Base-by-base conservation (phyloP, 2,888 invertebrate genomes). In the Electrophaes corylata region DNA sequence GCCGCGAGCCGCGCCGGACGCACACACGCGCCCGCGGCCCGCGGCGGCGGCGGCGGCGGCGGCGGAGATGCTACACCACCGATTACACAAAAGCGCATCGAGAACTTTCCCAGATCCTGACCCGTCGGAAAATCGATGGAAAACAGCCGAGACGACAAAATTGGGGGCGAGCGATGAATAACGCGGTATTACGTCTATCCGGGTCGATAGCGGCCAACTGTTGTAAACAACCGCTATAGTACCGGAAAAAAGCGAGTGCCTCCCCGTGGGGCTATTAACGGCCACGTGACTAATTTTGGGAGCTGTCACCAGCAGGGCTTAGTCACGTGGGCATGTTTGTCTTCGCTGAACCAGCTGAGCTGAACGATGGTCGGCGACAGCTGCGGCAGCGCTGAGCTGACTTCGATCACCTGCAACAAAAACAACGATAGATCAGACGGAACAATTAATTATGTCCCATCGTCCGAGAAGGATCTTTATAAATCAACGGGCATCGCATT, bases 241-340 rank as follows among this genome's bases (percentile, higher is more conserved):
- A 78, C 75, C 75, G 83, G 83, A 78, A 87, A 86, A 87, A 88
- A 83, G 76, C 72, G 78, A 79, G 73, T 73, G 75, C 76, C 72
- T 74, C 81, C 85, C 82, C 82, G 81, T 69, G 78, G 78, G 79
- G 83, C 88, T 84, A 87, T 88, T 88, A 88, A 74, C 79, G 77
- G 88, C 84, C 91, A 91, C 91, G 91, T 90, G 91, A 89, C 90
- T 88, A 84, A 91, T 91, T 91, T 89, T 71, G 84, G 83, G 83
- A 87, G 84, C 92, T 91, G 92, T 92, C 92, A 91, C 75, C 69
- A 67, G 72, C 92, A 92, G 87, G 59, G 70, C 62, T 67, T 62
- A 69, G 71, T 78, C 87, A 86, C 88, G 89, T 86, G 88, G 83
- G 69, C 72, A 55, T 66, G 64, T 53, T 46, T 66, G 57, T 50